Conservation (phyloP, 64 coral and sea anemone species). For the Stichodactyla helianthus region DNA sequence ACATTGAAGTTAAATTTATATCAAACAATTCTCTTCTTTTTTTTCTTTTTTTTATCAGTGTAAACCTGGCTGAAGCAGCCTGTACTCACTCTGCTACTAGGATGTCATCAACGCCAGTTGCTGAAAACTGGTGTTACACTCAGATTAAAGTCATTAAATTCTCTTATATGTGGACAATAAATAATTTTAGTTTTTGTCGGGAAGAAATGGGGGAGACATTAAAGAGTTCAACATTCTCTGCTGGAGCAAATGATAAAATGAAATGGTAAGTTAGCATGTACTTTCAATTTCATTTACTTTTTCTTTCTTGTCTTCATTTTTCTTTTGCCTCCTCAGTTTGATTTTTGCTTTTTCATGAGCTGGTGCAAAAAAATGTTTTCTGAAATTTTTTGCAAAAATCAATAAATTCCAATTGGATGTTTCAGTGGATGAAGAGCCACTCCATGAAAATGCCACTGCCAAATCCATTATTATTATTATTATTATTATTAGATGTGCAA, state of each 20-base stretch:
- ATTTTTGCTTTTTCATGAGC: neutral
- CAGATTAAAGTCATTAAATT: slow-evolving; percentile 99
- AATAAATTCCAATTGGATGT: too few species aligned
- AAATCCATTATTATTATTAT: too few species aligned
- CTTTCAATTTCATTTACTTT: neutral
- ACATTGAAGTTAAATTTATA: too few species aligned
- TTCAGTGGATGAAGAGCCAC: too few species aligned
- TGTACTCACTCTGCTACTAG: slow-evolving; percentile 71
- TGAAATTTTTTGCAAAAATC: neutral
- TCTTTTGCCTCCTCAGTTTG: neutral
- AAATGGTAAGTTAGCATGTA: slow-evolving; percentile 74
- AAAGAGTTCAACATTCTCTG: slow-evolving; percentile 98
- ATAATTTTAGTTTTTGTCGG: slow-evolving; percentile 97
- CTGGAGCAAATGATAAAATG: slow-evolving; percentile 99
- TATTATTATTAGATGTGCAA: too few species aligned
- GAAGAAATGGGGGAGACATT: slow-evolving; percentile 99
- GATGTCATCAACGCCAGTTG: slow-evolving; percentile 94
- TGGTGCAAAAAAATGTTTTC: neutral
- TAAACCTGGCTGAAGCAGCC: slow-evolving; percentile 84
- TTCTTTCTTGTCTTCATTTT: neutral
- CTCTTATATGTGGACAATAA: slow-evolving; percentile 99
- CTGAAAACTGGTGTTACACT: slow-evolving; percentile 99
- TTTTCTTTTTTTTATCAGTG: slow-evolving; percentile 19
- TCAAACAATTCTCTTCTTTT: neutral
- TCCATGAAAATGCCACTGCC: too few species aligned